These are phyloP conservation scores for Natator depressus DNA, from an alignment of 2,113 vertebrate species.

Conservation along the genomic window DNA sequence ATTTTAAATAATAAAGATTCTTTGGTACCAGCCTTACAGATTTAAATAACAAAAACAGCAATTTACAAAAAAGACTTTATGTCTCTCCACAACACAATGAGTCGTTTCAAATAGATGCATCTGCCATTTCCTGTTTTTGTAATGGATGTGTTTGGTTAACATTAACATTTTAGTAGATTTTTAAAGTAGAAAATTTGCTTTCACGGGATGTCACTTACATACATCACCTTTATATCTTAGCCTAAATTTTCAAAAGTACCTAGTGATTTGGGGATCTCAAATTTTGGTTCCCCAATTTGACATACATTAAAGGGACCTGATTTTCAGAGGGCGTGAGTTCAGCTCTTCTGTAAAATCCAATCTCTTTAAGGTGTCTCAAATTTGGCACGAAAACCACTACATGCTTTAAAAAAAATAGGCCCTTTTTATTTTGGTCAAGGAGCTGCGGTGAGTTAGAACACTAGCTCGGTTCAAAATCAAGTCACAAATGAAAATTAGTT, in stretches of 20 bases:
- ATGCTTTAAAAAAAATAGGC: not conserved
- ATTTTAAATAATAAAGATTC: not conserved
- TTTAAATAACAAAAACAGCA: not conserved
- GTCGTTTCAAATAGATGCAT: not conserved
- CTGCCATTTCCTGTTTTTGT: not conserved
- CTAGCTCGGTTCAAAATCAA: not conserved
- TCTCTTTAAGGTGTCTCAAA: not conserved
- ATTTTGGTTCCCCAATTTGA: not conserved
- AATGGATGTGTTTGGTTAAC: not conserved
- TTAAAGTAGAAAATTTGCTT: not conserved
- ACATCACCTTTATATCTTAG: not conserved
- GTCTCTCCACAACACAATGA: not conserved
- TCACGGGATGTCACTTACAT: not conserved
- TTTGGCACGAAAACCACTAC: not conserved
- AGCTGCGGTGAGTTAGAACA: constrained; percentile 14
- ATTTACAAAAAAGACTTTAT: not conserved
- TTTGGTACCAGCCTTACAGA: not conserved
- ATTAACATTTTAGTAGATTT: not conserved
- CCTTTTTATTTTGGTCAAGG: not conserved
- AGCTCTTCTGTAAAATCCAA: not conserved
- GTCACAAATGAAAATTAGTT: not conserved
- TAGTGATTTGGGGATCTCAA: not conserved
- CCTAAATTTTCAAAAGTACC: not conserved
- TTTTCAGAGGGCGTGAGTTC: not conserved
- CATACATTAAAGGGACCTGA: not conserved